These are phyloP conservation scores for Eudyptes chrysolophus DNA, from an alignment of 2,113 vertebrate species.

Conservation along the genomic window DNA sequence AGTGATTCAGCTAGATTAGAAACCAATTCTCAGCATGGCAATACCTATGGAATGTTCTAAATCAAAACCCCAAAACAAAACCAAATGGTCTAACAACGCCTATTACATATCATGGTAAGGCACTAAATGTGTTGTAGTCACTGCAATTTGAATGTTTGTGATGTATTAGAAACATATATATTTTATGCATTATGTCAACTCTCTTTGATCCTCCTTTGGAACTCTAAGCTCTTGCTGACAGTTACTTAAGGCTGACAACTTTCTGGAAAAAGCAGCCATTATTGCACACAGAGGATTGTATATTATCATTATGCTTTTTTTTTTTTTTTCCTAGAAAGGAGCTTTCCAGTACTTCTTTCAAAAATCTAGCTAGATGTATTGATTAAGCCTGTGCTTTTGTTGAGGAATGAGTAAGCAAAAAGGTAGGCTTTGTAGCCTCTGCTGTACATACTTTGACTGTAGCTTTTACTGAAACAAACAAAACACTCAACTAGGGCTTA, in stretches of 20 bases:
- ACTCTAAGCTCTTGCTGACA: slow-evolving; percentile 9
- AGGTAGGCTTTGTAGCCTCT: not conserved
- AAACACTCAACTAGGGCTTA: not conserved
- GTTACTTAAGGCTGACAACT: slow-evolving; percentile 32
- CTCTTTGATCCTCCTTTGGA: slow-evolving; percentile 58
- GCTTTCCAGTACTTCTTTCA: not conserved
- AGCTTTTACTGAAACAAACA: not conserved
- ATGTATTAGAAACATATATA: slow-evolving; percentile 55
- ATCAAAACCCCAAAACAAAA: slow-evolving; percentile 37
- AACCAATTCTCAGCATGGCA: not conserved
- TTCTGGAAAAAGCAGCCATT: not conserved
- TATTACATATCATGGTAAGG: not conserved
- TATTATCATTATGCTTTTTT: not conserved
- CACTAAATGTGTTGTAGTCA: slow-evolving; percentile 24
- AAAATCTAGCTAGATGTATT: not conserved
- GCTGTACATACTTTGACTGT: not conserved
- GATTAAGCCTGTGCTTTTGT: not conserved
- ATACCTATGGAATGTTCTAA: slow-evolving; percentile 24
- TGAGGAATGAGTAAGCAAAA: not conserved
- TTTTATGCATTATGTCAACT: slow-evolving; percentile 51
- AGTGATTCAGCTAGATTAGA: slow-evolving; percentile 1
- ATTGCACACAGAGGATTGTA: not conserved
- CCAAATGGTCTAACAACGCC: slow-evolving; percentile 19
- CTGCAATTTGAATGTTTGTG: slow-evolving; percentile 41
- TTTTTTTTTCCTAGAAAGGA: not conserved